These are phyloP conservation scores for Barbus barbus DNA, from an alignment of 2,113 vertebrate species.

Conservation along the genomic window DNA sequence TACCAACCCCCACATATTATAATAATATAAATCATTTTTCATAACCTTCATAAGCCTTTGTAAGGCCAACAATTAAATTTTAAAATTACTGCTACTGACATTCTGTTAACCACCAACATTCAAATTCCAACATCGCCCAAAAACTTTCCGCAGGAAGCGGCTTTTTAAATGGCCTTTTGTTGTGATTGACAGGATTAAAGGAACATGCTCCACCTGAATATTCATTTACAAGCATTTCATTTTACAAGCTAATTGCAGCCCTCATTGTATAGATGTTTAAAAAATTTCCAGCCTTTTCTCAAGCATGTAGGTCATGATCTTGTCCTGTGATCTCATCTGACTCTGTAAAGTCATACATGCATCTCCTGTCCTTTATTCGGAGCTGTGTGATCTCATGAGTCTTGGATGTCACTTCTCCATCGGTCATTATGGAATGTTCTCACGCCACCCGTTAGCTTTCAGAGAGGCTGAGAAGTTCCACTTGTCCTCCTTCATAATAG, in stretches of 20 bases:
- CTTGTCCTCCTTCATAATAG: constrained; percentile 47
- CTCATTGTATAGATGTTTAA: constrained; percentile 29
- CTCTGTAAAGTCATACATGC: constrained; percentile 5
- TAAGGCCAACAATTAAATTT: not conserved
- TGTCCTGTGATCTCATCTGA: constrained; percentile 63
- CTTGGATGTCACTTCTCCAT: constrained; percentile 67
- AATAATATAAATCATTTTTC: not conserved
- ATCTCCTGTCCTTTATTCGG: constrained; percentile 60
- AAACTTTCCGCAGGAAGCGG: not conserved
- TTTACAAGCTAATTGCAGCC: not conserved
- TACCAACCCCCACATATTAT: not conserved
- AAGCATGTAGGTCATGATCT: constrained; percentile 66
- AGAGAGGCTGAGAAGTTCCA: constrained; percentile 36
- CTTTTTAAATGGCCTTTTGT: not conserved
- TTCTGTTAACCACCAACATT: not conserved
- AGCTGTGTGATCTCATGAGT: constrained; percentile 70
- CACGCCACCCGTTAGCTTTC: constrained; percentile 30
- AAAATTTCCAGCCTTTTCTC: constrained; percentile 46
- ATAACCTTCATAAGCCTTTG: not conserved
- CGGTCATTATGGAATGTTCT: constrained; percentile 54
- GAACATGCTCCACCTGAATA: not conserved
- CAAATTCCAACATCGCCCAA: not conserved
- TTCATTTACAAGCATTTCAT: constrained; percentile 14
- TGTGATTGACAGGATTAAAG: not conserved
- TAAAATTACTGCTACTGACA: too few species aligned